A percentile compares a stretch with the other conserved stretches of the same genome.
These are phyloP conservation scores for Hypotaenidia okinawae DNA, from an alignment of 2,797 vertebrate species.

Conservation along the genomic window DNA sequence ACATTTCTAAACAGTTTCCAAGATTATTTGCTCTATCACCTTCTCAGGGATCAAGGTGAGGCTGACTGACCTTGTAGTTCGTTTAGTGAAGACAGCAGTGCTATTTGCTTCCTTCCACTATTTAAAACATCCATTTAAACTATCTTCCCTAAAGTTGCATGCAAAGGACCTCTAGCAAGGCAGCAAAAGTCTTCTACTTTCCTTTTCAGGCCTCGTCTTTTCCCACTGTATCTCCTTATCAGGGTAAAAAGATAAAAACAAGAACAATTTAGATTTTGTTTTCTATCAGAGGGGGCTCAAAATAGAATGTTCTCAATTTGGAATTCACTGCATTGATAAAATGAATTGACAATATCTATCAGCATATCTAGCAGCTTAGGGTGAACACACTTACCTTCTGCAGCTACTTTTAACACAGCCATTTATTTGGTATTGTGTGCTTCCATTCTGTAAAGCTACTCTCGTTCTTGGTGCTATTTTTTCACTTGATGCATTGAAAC, in stretches of 20 bases:
- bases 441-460: neutral
- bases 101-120: neutral
- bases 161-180: neutral
- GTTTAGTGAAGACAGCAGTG: neutral
- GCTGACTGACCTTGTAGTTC: neutral
- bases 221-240: neutral
- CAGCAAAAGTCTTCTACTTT: neutral
- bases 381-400: neutral
- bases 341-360: neutral
- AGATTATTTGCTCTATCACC: neutral
- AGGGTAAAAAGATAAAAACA: neutral
- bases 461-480: neutral
- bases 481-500: neutral
- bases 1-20: neutral
- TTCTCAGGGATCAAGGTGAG: neutral
- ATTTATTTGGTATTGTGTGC: neutral
- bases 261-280: neutral
- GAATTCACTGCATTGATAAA: neutral
- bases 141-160: neutral
- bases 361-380: neutral
- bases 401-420: neutral
- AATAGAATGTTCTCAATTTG: neutral
- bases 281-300: neutral
- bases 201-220: neutral
- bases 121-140: neutral